Evolutionary conservation across 2,888 invertebrate species (phyloP), one percentile per base, ranked within the genome.

Genomic region (Coelinius sp.): DNA sequence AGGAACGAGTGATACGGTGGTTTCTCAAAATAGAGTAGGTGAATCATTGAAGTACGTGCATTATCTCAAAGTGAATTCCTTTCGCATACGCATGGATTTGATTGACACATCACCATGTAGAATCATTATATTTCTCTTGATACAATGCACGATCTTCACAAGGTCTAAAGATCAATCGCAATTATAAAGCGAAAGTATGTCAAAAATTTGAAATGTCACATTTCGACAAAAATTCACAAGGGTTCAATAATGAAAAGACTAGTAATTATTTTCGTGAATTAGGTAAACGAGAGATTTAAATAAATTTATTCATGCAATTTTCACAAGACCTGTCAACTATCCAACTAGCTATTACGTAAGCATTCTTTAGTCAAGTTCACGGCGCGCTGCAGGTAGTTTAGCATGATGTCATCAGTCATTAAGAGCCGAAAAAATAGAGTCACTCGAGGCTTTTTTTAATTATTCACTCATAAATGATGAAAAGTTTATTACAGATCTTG

Each of bases 341-440:
- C 71, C 71, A 67, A 71, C 27, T 31, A 0, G 8, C 27, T 3
- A 35, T 71, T 71, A 38, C 49, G 62, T 17, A 71, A 75, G 63
- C 38, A 14, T 14, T 20, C 20, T 10, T 20, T 59, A 73, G 76
- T 78, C 77, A 81, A 81, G 80, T 80, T 81, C 81, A 81, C 56
- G 76, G 76, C 49, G 76, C 59, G 72, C 68, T 71, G 69, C 56
- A 35, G 56, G 59, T 66, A 53, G 65, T 70, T 62, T 52, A 25
- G 46, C n/a, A 53, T 80, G 79, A 81, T 79, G 79, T 80, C 81
- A 80, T 68, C 73, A 70, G 70, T 75, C 72, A 74, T 77, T 79
- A 69, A 64, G 71, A 74, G 2, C 2, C 10, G 41, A 63, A 63
- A n/a, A 38, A 8, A 10, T 4, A 20, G 20, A 63, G 22, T 41